phyloP scores from a whole-genome alignment of 2,888 invertebrate species.

The Prosapia bicincta region DNA sequence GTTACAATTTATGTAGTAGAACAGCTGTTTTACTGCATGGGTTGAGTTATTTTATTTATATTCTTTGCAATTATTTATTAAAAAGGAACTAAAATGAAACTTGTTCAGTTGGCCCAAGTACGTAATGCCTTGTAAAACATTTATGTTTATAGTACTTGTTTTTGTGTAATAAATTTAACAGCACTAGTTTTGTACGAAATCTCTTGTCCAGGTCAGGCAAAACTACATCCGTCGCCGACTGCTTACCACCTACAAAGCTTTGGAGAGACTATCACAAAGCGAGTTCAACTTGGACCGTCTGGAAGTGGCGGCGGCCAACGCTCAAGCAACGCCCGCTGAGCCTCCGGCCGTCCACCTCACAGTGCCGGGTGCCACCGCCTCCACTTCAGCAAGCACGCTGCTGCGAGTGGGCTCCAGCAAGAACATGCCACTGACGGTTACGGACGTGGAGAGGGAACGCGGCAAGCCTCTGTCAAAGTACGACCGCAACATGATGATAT shows the following conservation, averaged over 20 bases:
- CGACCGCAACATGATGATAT: constrained; percentile 93
- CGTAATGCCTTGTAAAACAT: no score
- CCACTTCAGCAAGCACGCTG: constrained; percentile 23
- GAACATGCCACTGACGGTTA: constrained; percentile 63
- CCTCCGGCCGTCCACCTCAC: constrained; percentile 44
- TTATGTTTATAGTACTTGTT: no score
- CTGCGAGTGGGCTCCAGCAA: constrained; percentile 39
- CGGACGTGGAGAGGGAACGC: constrained; percentile 75
- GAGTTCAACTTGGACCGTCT: constrained; percentile 76
- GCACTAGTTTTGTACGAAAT: no score
- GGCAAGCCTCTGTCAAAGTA: constrained; percentile 84
- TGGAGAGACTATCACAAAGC: constrained; percentile 79
- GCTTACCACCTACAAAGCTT: constrained; percentile 74
- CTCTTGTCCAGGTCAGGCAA: constrained; percentile 63
- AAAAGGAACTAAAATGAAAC: no score
- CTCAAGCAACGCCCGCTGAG: constrained; percentile 45
- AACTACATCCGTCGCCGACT: constrained; percentile 75
- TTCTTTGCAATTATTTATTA: no score
- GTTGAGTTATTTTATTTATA: no score
- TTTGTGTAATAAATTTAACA: no score
- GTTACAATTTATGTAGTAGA: no score
- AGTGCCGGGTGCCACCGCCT: constrained; percentile 44
- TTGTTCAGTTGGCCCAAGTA: no score
- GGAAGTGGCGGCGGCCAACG: constrained; percentile 58
- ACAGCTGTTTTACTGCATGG: no score